phyloP scores from a whole-genome alignment of 1,140 invertebrate species.

The Acromyrmex charruanus region DNA sequence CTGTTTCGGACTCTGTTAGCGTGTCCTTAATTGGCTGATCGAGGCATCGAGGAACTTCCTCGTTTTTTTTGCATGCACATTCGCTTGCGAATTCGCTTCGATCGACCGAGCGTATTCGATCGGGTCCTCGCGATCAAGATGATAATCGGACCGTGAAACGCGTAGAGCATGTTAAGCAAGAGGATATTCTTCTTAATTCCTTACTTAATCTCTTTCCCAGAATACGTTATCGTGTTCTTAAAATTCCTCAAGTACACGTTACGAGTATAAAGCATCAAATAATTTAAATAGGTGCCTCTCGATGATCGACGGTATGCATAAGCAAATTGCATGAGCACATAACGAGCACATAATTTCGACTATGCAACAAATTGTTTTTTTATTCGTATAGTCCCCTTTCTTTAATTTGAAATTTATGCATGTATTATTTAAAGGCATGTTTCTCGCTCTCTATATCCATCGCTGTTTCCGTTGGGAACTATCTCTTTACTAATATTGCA shows the following conservation, averaged over 20 bases:
- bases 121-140: constrained; percentile 67
- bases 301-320: neutral
- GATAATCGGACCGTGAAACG: constrained; percentile 65
- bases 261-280: neutral
- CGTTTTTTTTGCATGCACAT: constrained; percentile 59
- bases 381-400: neutral
- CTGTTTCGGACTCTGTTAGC: constrained; percentile 43
- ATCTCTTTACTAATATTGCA: constrained; percentile 34
- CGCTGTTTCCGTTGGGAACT: neutral
- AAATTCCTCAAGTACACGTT: neutral
- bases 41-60: constrained; percentile 67
- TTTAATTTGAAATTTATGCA: constrained; percentile 23
- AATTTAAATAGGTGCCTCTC: constrained; percentile 1
- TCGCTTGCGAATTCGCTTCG: constrained; percentile 66
- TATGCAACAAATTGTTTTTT: constrained; percentile 12
- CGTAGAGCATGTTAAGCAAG: constrained; percentile 37
- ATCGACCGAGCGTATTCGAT: constrained; percentile 72
- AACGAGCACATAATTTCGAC: constrained; percentile 4
- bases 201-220: neutral
- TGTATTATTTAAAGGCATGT: constrained; percentile 19
- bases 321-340: neutral
- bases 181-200: constrained; percentile 43
- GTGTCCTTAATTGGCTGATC: constrained; percentile 74
- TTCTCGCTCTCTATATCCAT: neutral
- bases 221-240: neutral